These are phyloP conservation scores for Pseudochirops cupreus DNA, from an alignment of 2,797 vertebrate genomes.

Conservation along the genomic window DNA sequence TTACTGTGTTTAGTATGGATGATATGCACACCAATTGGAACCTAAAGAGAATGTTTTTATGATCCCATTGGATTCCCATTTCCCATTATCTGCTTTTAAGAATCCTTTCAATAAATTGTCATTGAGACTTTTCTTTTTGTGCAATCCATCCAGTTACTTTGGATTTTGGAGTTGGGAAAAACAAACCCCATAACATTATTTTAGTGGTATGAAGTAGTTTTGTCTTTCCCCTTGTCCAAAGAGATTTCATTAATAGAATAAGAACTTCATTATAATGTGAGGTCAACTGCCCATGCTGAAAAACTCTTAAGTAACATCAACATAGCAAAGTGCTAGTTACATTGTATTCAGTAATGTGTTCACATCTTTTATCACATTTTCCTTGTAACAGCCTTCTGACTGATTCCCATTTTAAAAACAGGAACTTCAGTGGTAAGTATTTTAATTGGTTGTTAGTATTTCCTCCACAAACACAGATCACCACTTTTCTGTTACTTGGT, in stretches of 20 bases:
- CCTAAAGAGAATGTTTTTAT: conserved; percentile 63
- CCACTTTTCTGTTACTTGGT: not conserved
- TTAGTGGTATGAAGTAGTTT: not conserved
- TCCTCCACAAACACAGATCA: not conserved
- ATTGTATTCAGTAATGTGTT: not conserved
- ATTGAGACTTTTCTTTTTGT: conserved; percentile 27
- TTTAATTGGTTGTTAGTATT: not conserved
- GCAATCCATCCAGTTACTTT: not conserved
- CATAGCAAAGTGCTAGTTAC: not conserved
- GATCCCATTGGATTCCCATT: conserved; percentile 50
- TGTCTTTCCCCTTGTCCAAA: not conserved
- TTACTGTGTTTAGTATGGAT: not conserved
- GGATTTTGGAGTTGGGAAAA: conserved; percentile 5
- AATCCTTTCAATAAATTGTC: conserved; percentile 69
- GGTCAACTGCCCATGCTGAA: not conserved
- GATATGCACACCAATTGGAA: conserved; percentile 57
- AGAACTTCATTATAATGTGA: not conserved
- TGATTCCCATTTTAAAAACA: not conserved
- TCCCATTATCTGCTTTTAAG: conserved; percentile 67
- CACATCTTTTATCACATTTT: not conserved
- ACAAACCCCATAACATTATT: not conserved
- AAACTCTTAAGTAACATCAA: not conserved
- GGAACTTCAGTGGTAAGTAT: not conserved
- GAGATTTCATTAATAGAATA: not conserved
- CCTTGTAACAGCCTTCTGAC: not conserved